These are phyloP conservation scores for Aphelenchoides bicaudatus DNA, from an alignment of 2,888 invertebrate species.

Conservation along the genomic window DNA sequence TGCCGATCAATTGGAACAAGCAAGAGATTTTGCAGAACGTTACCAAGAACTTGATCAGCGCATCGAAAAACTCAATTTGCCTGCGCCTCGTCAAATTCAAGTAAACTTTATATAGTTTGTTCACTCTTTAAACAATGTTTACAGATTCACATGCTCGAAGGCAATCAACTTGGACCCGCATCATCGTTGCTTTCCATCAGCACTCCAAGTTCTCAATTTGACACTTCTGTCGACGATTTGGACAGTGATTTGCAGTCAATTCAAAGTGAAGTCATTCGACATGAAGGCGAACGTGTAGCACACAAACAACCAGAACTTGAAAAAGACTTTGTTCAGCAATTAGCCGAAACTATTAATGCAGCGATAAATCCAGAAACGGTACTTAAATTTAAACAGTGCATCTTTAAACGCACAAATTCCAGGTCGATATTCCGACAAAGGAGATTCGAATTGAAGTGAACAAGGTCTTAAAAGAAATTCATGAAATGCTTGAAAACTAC, in stretches of 20 bases:
- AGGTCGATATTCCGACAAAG: conserved; percentile 25
- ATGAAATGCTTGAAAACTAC: conserved; percentile 29
- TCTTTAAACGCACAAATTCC: conserved; percentile 1
- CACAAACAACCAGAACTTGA: conserved; percentile 4
- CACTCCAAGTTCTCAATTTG: not conserved
- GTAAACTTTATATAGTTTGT: no score
- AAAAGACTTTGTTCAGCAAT: conserved; percentile 17
- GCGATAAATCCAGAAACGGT: not conserved
- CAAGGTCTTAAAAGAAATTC: conserved; percentile 8
- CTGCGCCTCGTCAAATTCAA: conserved; percentile 32
- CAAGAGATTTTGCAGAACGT: conserved; percentile 23
- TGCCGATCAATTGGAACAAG: conserved; percentile 29
- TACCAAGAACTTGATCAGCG: conserved; percentile 33
- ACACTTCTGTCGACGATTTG: conserved; percentile 28
- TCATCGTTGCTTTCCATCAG: not conserved
- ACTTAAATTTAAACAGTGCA: not conserved
- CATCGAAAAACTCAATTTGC: conserved; percentile 32
- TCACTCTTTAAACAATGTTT: no score
- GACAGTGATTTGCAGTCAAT: conserved; percentile 37
- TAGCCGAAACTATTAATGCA: conserved; percentile 21
- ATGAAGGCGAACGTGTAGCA: conserved; percentile 27
- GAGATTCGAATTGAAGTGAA: conserved; percentile 32
- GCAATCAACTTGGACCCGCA: conserved; percentile 15
- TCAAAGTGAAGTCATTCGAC: conserved; percentile 32
- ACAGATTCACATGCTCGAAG: no score